Percentiles rank a stretch among this genome's conserved stretches.
phyloP scores from a whole-genome alignment of 2,888 invertebrate species.

The Agrochola circellaris region DNA sequence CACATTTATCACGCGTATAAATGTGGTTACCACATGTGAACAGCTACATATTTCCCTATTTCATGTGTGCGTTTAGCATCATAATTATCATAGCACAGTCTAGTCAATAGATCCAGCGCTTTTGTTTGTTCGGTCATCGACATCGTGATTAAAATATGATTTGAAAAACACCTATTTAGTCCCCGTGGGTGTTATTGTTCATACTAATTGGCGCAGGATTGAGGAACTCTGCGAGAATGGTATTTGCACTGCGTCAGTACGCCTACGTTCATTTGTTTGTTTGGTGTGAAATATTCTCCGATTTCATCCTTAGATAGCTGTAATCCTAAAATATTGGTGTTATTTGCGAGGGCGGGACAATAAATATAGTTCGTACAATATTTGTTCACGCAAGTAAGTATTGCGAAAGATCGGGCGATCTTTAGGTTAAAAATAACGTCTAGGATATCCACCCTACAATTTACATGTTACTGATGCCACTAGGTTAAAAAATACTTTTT shows the following conservation, averaged over 20 bases:
- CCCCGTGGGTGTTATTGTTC: conserved; percentile 83
- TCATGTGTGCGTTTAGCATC: conserved; percentile 12
- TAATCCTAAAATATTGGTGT: conserved; percentile 52
- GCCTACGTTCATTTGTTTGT: conserved; percentile 60
- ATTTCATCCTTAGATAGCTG: conserved; percentile 53
- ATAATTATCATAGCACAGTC: not conserved
- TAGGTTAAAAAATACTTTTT: no score
- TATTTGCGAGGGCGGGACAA: conserved; percentile 25
- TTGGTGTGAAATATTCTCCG: conserved; percentile 41
- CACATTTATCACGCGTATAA: conserved; percentile 3
- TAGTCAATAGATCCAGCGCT: conserved; percentile 25
- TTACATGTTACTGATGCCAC: not conserved
- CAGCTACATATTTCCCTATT: conserved; percentile 15
- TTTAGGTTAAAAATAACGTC: not conserved
- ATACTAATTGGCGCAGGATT: conserved; percentile 68
- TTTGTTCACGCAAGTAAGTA: conserved; percentile 19
- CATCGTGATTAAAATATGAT: conserved; percentile 72
- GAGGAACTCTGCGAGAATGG: conserved; percentile 63
- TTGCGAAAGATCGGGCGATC: not conserved
- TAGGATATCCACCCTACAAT: not conserved
- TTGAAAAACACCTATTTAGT: conserved; percentile 67
- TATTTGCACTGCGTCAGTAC: conserved; percentile 59
- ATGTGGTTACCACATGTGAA: conserved; percentile 61
- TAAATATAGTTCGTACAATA: conserved; percentile 30
- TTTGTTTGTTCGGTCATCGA: conserved; percentile 72